phyloP scores from a whole-genome alignment of 2,797 vertebrate species.

The Tokudaia muenninki region DNA sequence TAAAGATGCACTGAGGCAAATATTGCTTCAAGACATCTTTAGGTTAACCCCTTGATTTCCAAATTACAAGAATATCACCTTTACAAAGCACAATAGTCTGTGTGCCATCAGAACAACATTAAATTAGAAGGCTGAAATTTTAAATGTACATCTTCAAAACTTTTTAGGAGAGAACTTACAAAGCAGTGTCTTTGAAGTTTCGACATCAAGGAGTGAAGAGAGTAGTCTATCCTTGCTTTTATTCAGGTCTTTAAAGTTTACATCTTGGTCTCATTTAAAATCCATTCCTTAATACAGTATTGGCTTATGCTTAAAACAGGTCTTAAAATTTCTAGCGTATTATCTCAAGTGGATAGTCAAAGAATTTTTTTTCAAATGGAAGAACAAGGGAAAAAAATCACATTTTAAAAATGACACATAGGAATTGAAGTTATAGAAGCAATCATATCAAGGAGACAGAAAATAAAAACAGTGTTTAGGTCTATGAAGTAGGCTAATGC shows the following conservation, averaged over 20 bases:
- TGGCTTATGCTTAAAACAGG: background rate
- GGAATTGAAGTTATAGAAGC: slow-evolving; percentile 52
- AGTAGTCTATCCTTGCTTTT: slow-evolving; percentile 3
- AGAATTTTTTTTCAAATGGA: background rate
- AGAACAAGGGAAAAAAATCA: slow-evolving; percentile 55
- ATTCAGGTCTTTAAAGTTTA: background rate
- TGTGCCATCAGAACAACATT: background rate
- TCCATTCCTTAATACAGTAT: background rate
- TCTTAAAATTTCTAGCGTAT: slow-evolving; percentile 2
- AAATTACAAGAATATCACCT: background rate
- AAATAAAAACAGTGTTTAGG: slow-evolving; percentile 41
- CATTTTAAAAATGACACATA: slow-evolving; percentile 10
- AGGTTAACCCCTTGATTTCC: background rate
- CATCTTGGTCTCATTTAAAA: background rate
- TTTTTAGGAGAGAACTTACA: background rate
- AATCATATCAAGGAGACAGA: background rate
- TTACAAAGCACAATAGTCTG: background rate
- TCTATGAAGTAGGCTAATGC: slow-evolving; percentile 28
- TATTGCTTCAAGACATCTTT: background rate
- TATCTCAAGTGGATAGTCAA: slow-evolving; percentile 42
- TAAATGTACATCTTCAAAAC: background rate
- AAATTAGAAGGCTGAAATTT: background rate
- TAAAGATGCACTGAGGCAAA: background rate
- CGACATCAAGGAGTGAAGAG: background rate
- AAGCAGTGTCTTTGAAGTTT: background rate